Base-by-base conservation (phyloP, 2,888 invertebrate species). In the Pseudococcus jackbeardsleyi region DNA sequence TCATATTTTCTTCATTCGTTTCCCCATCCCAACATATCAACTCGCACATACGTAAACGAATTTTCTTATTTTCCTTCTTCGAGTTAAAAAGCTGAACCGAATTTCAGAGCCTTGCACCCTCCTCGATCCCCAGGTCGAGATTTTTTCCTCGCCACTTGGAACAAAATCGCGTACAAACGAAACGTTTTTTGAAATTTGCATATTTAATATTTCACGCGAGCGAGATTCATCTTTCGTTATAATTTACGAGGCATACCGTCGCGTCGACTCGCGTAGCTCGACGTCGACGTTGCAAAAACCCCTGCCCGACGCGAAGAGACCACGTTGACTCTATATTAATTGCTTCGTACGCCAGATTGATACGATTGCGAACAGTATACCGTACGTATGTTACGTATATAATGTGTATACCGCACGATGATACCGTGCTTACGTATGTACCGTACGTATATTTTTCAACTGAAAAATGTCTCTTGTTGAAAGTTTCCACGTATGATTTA, bases 161-260 rank as follows among this genome's bases (percentile, higher is more conserved):
- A 12, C 6, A 12, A 72, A 72, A 72, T 72, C 68, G 68, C 68
- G 33, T 33, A 72, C 68, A 12, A 72, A 33, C 68, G 68, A 72
- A 72, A 72, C 68, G 68, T 72, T 72, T 72, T 72, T 72, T 72
- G 68, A 72, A 39, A 79, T 79, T 79, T 79, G 79, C 79, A 79
- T 79, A 79, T 79, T 79, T 79, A 79, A 79, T 79, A 79, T 79
- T 79, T 79, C 79, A 42, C 79, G 79, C 79, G 42, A 79, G 68
- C 26, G 33, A 72, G 68, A 72, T 64, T 64, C 64, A 64, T 72
- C 68, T 72, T 33, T 72, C 15, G 26, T 33, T 72, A 72, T 72
- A 72, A 72, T 72, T 72, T 72, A 72, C 68, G 68, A 72, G 68
- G 11, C 68, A 33, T 72, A 72, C 33, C 68, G 68, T 72, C 68